These are phyloP conservation scores for Heliocidaris erythrogramma DNA, from an alignment of 35 echinoderm and acorn worm genomes.

Conservation along the genomic window DNA sequence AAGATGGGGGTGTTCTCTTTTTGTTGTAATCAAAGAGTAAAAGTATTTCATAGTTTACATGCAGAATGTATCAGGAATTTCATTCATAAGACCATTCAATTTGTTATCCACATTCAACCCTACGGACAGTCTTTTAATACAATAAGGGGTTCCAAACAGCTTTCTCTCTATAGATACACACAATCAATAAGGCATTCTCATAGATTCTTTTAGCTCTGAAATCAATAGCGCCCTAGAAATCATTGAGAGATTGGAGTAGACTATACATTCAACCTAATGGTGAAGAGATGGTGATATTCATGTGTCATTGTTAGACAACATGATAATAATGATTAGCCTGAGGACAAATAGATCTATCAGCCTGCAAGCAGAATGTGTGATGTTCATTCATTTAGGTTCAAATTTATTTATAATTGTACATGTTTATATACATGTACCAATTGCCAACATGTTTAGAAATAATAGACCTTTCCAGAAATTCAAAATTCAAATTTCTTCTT, in stretches of 20 bases:
- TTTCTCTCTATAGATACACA: background rate
- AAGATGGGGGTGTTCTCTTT: background rate
- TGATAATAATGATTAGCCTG: background rate
- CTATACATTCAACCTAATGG: background rate
- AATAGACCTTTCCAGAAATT: too few species aligned
- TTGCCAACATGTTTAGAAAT: too few species aligned
- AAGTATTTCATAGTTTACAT: background rate
- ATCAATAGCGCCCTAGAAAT: background rate
- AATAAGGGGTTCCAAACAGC: background rate
- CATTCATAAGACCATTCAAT: background rate
- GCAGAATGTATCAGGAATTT: background rate
- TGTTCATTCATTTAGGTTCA: too few species aligned
- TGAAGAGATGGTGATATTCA: background rate
- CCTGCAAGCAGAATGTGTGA: background rate
- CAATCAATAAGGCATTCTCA: slow-evolving; percentile 3
- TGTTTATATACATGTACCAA: too few species aligned
- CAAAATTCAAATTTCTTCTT: too few species aligned
- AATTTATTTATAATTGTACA: too few species aligned
- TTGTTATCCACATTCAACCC: background rate
- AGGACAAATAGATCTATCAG: background rate
- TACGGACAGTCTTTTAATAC: background rate
- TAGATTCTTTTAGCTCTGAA: background rate
- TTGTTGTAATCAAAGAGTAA: background rate
- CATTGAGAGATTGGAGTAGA: background rate
- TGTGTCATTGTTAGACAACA: background rate